These are phyloP conservation scores for Aix galericulata DNA, from an alignment of 2,113 vertebrate genomes.

Conservation along the genomic window DNA sequence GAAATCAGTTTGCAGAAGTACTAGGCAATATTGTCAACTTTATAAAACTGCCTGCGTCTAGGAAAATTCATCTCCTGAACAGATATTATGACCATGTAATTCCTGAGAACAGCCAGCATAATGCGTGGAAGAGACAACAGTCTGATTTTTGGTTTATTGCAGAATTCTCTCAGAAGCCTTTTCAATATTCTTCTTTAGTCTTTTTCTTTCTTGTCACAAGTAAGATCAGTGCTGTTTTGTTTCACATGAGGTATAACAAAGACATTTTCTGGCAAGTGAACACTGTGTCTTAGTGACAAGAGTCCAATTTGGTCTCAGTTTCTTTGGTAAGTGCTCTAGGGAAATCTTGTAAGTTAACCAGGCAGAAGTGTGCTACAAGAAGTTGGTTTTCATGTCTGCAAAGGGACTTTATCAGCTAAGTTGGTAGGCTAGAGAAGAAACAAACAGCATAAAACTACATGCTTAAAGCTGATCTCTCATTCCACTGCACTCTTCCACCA, in stretches of 20 bases:
- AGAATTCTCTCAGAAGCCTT: not conserved
- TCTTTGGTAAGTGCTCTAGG: not conserved
- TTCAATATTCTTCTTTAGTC: not conserved
- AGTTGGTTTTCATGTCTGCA: not conserved
- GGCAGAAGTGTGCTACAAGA: not conserved
- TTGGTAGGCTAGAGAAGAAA: not conserved
- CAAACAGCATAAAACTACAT: not conserved
- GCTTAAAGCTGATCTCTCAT: not conserved
- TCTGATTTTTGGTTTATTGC: not conserved
- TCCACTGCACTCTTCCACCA: not conserved
- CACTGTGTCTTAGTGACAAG: not conserved
- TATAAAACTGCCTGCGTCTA: accelerated
- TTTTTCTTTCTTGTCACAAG: not conserved
- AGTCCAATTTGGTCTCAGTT: not conserved
- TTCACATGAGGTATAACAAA: not conserved
- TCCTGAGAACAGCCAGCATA: not conserved
- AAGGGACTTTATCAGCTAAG: no score
- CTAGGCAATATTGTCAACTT: accelerated
- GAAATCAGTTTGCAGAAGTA: not conserved
- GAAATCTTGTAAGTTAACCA: not conserved
- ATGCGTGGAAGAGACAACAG: not conserved
- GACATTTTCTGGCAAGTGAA: not conserved
- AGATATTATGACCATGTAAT: not conserved
- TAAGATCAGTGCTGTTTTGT: not conserved
- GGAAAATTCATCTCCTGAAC: not conserved